These are phyloP conservation scores for Labeo calbasu DNA, from an alignment of 2,797 vertebrate genomes.

Conservation along the genomic window DNA sequence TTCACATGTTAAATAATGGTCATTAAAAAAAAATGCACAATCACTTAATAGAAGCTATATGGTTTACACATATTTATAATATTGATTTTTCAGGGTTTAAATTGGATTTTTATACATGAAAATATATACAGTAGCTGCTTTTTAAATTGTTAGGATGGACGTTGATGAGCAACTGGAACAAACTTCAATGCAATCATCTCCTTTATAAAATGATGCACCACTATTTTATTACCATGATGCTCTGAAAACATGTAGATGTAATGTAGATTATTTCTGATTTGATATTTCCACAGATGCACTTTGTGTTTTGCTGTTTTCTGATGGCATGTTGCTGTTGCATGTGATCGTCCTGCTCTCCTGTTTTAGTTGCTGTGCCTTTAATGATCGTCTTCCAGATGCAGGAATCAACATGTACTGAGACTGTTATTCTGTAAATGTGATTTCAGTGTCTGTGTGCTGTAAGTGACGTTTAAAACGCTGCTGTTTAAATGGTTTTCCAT, in stretches of 20 bases:
- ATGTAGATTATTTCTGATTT: neutral
- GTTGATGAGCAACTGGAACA: neutral
- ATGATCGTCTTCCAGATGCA: neutral
- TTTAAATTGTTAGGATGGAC: neutral
- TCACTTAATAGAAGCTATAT: neutral
- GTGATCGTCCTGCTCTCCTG: slow-evolving; percentile 4
- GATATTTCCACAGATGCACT: neutral
- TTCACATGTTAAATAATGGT: no score
- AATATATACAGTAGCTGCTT: no score
- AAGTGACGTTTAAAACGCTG: neutral
- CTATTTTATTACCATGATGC: neutral
- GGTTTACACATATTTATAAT: neutral
- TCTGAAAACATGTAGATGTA: neutral
- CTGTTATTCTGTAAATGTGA: slow-evolving; percentile 15
- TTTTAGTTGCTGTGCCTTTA: neutral
- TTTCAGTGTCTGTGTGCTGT: no score
- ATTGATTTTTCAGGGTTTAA: neutral
- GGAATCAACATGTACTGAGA: neutral
- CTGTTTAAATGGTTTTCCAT: neutral
- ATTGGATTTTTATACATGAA: neutral
- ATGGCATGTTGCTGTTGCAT: neutral
- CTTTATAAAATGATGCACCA: neutral
- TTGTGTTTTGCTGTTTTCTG: neutral
- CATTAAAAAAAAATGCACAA: neutral
- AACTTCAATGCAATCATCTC: neutral